These are phyloP conservation scores for Merodon equestris DNA, from an alignment of 2,888 invertebrate species.

Conservation along the genomic window DNA sequence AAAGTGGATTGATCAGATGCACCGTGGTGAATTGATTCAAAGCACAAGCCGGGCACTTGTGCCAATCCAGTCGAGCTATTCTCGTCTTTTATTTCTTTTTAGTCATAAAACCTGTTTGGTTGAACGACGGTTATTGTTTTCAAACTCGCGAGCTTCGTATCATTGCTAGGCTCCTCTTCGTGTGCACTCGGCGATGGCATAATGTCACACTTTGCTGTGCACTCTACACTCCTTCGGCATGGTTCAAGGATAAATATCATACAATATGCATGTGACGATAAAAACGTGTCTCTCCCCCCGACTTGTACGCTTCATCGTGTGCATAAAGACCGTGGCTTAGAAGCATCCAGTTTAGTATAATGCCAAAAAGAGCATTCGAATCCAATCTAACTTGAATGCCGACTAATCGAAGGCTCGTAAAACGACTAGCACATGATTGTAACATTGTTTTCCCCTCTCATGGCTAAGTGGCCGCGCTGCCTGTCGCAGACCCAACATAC, in stretches of 20 bases:
- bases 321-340: too few relatives aligned
- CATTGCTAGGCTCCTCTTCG: constrained; percentile 39
- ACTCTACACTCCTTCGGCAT: constrained; percentile 18
- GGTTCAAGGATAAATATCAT: constrained; percentile 63
- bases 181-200: constrained; percentile 15
- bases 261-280: constrained; percentile 7
- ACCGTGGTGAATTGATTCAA: too few relatives aligned
- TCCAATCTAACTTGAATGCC: too few relatives aligned
- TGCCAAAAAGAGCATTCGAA: too few relatives aligned
- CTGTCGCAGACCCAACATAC: not conserved
- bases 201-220: constrained; percentile 38
- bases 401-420: too few relatives aligned
- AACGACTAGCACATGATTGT: too few relatives aligned
- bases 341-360: too few relatives aligned
- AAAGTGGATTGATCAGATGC: too few relatives aligned
- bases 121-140: constrained; percentile 47
- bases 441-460: too few relatives aligned
- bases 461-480: constrained; percentile 2
- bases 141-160: constrained; percentile 23
- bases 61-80: too few relatives aligned
- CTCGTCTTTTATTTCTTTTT: too few relatives aligned
- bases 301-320: not conserved
- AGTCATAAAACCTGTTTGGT: constrained; percentile 42
- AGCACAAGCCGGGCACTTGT: not conserved
- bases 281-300: constrained; percentile 2